Conservation (phyloP, 1,140 invertebrate species). For the Oncopodura yosiiana region DNA sequence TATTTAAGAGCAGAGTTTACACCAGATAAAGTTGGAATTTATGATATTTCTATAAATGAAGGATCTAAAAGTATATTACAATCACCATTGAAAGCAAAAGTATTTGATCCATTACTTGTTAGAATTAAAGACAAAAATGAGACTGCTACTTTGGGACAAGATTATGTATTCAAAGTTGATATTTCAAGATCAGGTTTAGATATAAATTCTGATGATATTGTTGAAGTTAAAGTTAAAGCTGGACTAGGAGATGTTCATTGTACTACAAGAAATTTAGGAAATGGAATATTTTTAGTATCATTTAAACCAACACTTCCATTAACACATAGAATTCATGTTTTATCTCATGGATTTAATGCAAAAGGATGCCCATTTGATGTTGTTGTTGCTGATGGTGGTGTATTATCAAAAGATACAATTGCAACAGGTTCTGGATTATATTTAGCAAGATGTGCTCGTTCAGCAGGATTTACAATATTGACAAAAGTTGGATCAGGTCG, state of each 20-base stretch:
- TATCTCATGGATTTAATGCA: constrained; percentile 63
- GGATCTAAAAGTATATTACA: constrained; percentile 22
- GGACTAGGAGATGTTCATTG: constrained; percentile 41
- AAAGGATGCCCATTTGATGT: constrained; percentile 42
- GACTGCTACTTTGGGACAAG: constrained; percentile 64
- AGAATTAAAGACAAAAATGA: constrained; percentile 66
- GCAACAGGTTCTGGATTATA: constrained; percentile 27
- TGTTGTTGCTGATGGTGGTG: constrained; percentile 37
- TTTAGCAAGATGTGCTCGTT: constrained; percentile 26
- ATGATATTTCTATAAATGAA: constrained; percentile 44
- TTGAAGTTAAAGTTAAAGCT: constrained; percentile 54
- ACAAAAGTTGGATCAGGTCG: constrained; percentile 50
- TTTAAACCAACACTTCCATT: constrained; percentile 72
- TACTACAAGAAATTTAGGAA: constrained; percentile 45
- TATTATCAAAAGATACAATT: constrained; percentile 39
- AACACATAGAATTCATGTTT: constrained; percentile 67
- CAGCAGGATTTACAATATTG: constrained; percentile 32
- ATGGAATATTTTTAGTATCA: constrained; percentile 53
- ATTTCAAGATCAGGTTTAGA: constrained; percentile 65
- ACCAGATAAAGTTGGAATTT: constrained; percentile 51
- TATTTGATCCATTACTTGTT: constrained; percentile 73
- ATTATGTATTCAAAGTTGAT: constrained; percentile 63
- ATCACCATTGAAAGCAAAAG: constrained; percentile 61
- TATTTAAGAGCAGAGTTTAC: constrained; percentile 49
- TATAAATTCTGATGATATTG: constrained; percentile 54